Evolutionary conservation across 2,113 vertebrate species (phyloP), one percentile per base, ranked within the genome.

Genomic region (Neomonachus schauinslandi): DNA sequence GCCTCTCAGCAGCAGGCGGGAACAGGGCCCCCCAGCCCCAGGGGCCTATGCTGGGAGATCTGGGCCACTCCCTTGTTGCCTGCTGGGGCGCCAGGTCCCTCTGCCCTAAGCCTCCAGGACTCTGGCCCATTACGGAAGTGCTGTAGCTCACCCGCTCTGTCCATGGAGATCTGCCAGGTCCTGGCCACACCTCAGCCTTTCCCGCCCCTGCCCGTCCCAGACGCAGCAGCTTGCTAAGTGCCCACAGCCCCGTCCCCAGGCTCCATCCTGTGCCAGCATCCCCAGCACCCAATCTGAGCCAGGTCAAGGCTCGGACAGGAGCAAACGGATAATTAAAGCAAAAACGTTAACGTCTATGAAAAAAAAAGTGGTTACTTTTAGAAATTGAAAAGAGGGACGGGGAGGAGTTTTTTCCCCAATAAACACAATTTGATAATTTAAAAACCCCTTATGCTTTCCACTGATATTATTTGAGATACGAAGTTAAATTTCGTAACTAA

Each of bases 221-320:
- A 28, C 2, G 33, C 67, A 0, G n/a, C 2, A 2, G 31, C 42
- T 5, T 4, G 15, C 59, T 39, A 15, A 15, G 12, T 0, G 19
- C 36, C 19, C 0, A n/a, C 4, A 15, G 76, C 19, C 7, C 36
- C 42, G 3, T 46, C 67, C 46, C 46, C 46, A 55, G 39, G 26
- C 71, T 24, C 36, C 3, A 0, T 42, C 51, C 10, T 15, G 13
- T 55, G 11, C 67, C 42, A 5, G 31, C 19, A 3, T 7, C 22
- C 57, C 19, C 0, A 0, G 22, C 85, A 22, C 14, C 31, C 51
- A 5, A 26, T 26, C n/a, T 0, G n/a, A 57, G 49, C 51, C 1
- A 0, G 57, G 71, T 31, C 24, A 12, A 0, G 2, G 61, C 26
- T 51, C 39, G 11, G 31, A 59, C 31, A 22, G 4, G 16, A 33